These are phyloP conservation scores for Brotula barbata DNA, from an alignment of 2,797 vertebrate species.

Conservation along the genomic window DNA sequence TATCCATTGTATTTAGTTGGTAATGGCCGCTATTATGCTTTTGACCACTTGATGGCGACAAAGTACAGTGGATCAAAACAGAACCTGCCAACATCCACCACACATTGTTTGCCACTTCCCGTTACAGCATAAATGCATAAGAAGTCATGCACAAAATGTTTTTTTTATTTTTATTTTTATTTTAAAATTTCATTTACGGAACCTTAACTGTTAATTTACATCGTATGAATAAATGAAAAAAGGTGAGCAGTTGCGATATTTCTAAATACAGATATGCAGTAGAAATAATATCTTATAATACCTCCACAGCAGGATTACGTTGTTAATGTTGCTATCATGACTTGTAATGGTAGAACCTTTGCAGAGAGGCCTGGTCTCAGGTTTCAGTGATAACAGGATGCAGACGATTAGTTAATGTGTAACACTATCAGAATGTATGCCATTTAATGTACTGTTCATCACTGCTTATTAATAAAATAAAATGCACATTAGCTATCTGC, in stretches of 20 bases:
- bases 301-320: too few species aligned
- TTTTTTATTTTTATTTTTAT: background rate
- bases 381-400: background rate
- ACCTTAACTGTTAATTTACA: too few species aligned
- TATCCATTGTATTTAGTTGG: too few species aligned
- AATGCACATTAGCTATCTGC: background rate
- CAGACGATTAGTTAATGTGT: background rate
- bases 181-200: too few species aligned
- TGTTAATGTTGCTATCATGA: too few species aligned
- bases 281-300: too few species aligned
- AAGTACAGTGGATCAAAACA: conserved; percentile 46
- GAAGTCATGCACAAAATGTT: background rate
- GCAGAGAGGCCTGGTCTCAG: background rate
- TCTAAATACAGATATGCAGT: too few species aligned
- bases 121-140: background rate
- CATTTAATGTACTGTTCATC: background rate
- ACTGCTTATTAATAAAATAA: background rate
- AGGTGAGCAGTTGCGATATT: too few species aligned
- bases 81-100: background rate
- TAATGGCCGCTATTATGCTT: background rate
- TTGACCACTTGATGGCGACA: conserved; percentile 72
- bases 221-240: too few species aligned
- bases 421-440: background rate
- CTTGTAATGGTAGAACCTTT: background rate
- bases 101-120: background rate